Base-by-base conservation (phyloP, 2,888 invertebrate species). In the Vandiemenella viatica region DNA sequence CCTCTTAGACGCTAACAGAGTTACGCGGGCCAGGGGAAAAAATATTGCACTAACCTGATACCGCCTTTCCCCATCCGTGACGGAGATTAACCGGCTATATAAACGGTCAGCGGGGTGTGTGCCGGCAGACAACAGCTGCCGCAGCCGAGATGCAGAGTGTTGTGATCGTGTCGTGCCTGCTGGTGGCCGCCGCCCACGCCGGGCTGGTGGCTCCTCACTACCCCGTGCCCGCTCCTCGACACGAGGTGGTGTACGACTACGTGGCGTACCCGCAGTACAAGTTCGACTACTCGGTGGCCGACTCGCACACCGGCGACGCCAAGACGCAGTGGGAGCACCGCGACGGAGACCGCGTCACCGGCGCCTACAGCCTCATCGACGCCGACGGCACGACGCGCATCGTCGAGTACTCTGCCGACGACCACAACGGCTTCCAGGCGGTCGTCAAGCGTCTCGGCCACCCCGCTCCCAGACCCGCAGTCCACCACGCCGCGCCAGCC, bases 371-470 rank as follows among this genome's bases (percentile, higher is more conserved):
- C 13, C 18, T 42, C 10, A 21, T 42, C 20, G 42, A 42, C 42
- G 42, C 42, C 5, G 42, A 42, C 20, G 42, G 42, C 19, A 42
- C 42, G 18, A 42, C 19, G 10, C 8, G 42, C 19, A 53, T 57
- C 19, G 59, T 59, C 22, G 58, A 59, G 45, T 59, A 59, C 55
- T 57, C 56, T 16, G 58, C 57, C 2, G 58, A 58, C 53, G 49
- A 57, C 16, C 54, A 59, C 45, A 55, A 55, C 49, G 59, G 59
- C 6, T 59, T 59, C 54, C 57, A 57, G 45, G 59, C 59, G 6
- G 54, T 55, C 44, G 58, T 59, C 40, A 57, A 54, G 44, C 56
- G 56, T 44, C 48, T 54, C 42, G 56, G 55, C 1, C 55, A 57
- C 10, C 52, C 42, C 32, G 32, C 32, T 3, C 32, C 32, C n/a